Percentiles rank a stretch among this genome's conserved stretches.
Conservation (phyloP, 1,140 invertebrate species). For the Drosophila burlai region DNA sequence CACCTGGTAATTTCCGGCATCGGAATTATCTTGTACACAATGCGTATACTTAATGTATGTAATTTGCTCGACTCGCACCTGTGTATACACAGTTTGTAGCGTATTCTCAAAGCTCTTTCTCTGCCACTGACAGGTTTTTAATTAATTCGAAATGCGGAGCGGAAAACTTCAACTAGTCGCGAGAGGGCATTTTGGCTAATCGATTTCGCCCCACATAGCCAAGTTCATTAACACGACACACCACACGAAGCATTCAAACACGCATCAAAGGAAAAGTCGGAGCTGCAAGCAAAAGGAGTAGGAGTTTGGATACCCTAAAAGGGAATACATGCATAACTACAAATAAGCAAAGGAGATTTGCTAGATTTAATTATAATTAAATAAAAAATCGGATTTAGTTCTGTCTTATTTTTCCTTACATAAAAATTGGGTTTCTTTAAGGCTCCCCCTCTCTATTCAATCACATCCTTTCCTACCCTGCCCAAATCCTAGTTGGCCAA, state of each 20-base stretch:
- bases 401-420: no score
- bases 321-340: no score
- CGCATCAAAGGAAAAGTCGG: slow-evolving; percentile 37
- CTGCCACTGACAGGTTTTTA: slow-evolving; percentile 74
- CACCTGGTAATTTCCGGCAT: slow-evolving; percentile 78
- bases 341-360: no score
- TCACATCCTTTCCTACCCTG: slow-evolving; percentile 1
- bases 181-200: slow-evolving; percentile 44
- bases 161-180: slow-evolving; percentile 52
- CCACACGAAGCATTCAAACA: slow-evolving; percentile 28
- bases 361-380: accelerated
- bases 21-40: slow-evolving; percentile 50
- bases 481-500: slow-evolving; percentile 9
- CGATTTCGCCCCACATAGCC: slow-evolving; percentile 51
- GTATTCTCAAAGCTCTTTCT: slow-evolving; percentile 8
- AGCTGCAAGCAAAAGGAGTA: not conserved
- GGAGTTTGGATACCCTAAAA: slow-evolving; percentile 4
- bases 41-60: slow-evolving; percentile 71
- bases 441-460: not conserved
- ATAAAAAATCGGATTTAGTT: no score
- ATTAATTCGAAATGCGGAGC: slow-evolving; percentile 65
- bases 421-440: not conserved
- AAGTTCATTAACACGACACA: slow-evolving; percentile 62
- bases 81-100: not conserved
- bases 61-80: slow-evolving; percentile 36